Percentiles rank a stretch among this genome's conserved stretches.
Conservation (phyloP, 2,113 vertebrate genomes). For the Lota lota region DNA sequence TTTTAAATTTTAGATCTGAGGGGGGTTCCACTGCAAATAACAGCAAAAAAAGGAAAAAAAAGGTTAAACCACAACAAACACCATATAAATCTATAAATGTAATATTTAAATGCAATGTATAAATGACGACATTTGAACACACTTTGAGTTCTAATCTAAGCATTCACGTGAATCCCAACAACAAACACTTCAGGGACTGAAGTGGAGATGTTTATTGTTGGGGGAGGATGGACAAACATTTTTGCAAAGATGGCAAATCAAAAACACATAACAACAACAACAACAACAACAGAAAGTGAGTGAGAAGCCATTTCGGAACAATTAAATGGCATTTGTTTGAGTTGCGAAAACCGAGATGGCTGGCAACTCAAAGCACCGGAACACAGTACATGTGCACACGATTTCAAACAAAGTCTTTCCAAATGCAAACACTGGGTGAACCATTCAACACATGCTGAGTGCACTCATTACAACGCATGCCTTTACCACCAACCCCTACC, state of each 20-base stretch:
- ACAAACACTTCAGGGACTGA: slow-evolving; percentile 82
- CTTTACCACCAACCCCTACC: slow-evolving; percentile 60
- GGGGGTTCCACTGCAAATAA: slow-evolving; percentile 92
- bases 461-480: slow-evolving; percentile 90
- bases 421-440: slow-evolving; percentile 88
- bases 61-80: slow-evolving; percentile 54
- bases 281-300: slow-evolving; percentile 66
- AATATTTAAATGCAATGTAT: slow-evolving; percentile 35
- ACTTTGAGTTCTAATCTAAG: slow-evolving; percentile 59
- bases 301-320: slow-evolving; percentile 84
- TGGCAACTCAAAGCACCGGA: slow-evolving; percentile 91
- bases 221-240: slow-evolving; percentile 76
- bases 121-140: slow-evolving; percentile 66
- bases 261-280: slow-evolving; percentile 57
- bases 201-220: slow-evolving; percentile 83
- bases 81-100: slow-evolving; percentile 15
- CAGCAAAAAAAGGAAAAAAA: slow-evolving; percentile 29
- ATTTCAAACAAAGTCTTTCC: slow-evolving; percentile 80
- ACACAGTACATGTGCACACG: slow-evolving; percentile 85
- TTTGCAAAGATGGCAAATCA: slow-evolving; percentile 63
- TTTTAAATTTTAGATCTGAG: slow-evolving; percentile 97
- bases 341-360: slow-evolving; percentile 82
- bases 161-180: slow-evolving; percentile 91
- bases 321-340: slow-evolving; percentile 94
- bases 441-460: slow-evolving; percentile 93